Evolutionary conservation across 2,888 invertebrate genomes (phyloP), one percentile per base, ranked within the genome.

Genomic region (Idaea aversata): DNA sequence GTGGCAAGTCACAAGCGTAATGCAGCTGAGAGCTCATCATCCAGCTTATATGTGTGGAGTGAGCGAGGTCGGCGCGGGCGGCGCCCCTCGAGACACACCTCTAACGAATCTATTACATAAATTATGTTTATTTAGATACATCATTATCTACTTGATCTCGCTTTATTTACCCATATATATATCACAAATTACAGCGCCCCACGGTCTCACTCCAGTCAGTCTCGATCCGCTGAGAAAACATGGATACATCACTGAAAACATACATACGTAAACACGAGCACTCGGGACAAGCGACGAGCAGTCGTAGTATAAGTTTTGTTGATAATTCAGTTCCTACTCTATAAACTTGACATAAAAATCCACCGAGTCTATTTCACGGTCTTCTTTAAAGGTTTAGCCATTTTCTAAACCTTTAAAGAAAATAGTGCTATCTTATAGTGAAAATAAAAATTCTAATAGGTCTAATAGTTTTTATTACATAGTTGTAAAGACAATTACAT

Each of bases 1-100:
- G 64, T 47, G 63, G 67, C 71, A 74, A 68, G 70, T 74, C 66
- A 70, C 73, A 60, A 67, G 66, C 65, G 74, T 76, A 80, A 73
- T 77, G 78, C 74, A 62, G 35, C 62, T 16, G 34, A 13, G n/a
- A 62, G 38, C 68, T 70, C 70, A 74, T 75, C 75, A 68, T 69
- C 76, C 65, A 70, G 74, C 77, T 84, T 87, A 74, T 86, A 87
- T 87, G 86, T 70, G 10, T 2, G 16, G 5, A 25, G 59, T 15
- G 16, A 63, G 58, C 6, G 58, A 16, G 15, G 7, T 15, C 16
- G 58, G 4, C 58, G 58, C n/a, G 58, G 58, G 13, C 47, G 10
- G 34, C 15, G 57, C 35, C 34, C 36, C 60, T 65, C 25, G 25
- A 25, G 25, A 59, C 58, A 16, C 15, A 15, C 15, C 58, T 59